Conservation (phyloP, 2,113 vertebrate genomes). For the Tetrax tetrax region DNA sequence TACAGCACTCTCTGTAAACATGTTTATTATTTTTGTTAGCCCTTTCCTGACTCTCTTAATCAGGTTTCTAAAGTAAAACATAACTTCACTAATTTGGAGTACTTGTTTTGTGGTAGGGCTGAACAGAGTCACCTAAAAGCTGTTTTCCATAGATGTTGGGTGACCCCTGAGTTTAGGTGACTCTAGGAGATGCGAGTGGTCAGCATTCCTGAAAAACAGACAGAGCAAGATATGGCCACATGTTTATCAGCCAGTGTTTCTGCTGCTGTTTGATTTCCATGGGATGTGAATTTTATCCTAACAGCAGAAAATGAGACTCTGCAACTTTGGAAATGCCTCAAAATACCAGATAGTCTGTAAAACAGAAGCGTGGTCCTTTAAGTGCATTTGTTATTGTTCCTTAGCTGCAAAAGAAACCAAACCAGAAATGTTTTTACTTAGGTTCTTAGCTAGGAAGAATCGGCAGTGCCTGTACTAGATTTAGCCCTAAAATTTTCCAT, state of each 20-base stretch:
- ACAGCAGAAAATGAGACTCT: background rate
- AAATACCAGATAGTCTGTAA: background rate
- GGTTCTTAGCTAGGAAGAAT: background rate
- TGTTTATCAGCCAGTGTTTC: background rate
- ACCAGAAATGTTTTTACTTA: background rate
- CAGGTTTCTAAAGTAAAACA: background rate
- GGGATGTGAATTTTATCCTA: background rate
- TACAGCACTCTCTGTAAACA: background rate
- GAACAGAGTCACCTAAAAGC: background rate
- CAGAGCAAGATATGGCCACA: background rate
- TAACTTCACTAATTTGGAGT: background rate
- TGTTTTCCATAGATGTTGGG: background rate
- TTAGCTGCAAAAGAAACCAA: background rate
- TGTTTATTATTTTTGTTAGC: background rate
- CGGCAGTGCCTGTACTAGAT: background rate
- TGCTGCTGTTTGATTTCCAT: background rate
- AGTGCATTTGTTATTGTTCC: background rate
- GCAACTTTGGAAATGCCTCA: background rate
- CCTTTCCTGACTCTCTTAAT: background rate
- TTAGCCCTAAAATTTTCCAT: background rate
- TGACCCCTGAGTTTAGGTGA: background rate
- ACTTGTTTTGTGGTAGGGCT: background rate
- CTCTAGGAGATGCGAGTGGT: background rate
- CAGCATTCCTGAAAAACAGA: background rate
- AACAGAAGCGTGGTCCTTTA: background rate